Base-by-base conservation (phyloP, 2,113 vertebrate species). In the Stercorarius parasiticus region DNA sequence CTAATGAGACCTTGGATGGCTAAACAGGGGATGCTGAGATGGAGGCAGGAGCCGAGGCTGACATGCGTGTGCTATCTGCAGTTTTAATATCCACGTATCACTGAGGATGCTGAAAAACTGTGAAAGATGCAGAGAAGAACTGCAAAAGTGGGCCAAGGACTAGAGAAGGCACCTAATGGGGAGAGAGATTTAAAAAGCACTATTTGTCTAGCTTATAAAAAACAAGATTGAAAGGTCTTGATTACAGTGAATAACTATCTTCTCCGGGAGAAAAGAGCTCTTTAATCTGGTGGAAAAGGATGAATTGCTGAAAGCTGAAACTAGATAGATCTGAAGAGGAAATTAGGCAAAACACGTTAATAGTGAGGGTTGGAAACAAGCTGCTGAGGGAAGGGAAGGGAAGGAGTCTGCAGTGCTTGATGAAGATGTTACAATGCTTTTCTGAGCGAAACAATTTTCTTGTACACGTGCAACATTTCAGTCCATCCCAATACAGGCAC, bases 301-400 rank as follows among this genome's bases (percentile, higher is more conserved):
- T 53, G 40, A 90, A 95, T 77, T 53, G 36, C 61, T 96, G 91
- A 93, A 95, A 96, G 74, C 79, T 88, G 65, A 82, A 88, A 62
- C 36, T 71, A 95, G 91, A 93, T 70, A 77, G 38, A 93, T 70
- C 32, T 58, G 66, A 88, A 95, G 66, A 86, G 67, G 62, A 92
- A 93, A 93, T 93, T 4, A 70, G 50, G 71, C 26, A 92, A 94
- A 93, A 92, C 79, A 90, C 1, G 2, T 70, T 92, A 94, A 94
- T 79, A 93, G 29, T 30, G 17, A 77, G 45, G 53, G 25, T 26
- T 90, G 81, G 50, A 96, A 94, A 90, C 84, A 90, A 92, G 42
- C 71, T 93, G 58, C 77, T 93, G 42, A 91, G 88, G 52, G 38
- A 94, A 78, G 32, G n/a, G 29, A 77, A 79, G 32, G n/a, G 30